Percentiles rank a stretch among this genome's conserved stretches.
Evolutionary conservation across 1,140 invertebrate species (phyloP).

Genomic region (Proctacanthus coquilletti): DNA sequence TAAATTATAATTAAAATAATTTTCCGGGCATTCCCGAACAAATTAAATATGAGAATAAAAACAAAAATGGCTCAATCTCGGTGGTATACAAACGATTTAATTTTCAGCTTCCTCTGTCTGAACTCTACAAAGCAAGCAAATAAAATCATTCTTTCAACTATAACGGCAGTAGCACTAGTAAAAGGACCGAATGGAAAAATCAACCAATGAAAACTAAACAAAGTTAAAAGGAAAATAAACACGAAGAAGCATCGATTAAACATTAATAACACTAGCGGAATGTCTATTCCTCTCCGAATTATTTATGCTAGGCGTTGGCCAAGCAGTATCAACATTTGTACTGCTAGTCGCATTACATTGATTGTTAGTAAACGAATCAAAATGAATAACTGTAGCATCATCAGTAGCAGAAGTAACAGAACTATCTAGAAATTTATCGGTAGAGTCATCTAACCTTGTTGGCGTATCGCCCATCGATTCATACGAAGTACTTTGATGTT

Average conservation of each 20-base stretch:
- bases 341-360: not conserved
- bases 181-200: not conserved
- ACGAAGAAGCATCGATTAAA: conserved; percentile 2
- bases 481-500: conserved; percentile 50
- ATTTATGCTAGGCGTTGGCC: too few species aligned
- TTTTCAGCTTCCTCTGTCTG: too few species aligned
- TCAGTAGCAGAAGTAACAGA: conserved; percentile 11
- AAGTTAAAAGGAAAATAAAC: not conserved
- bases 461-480: conserved; percentile 77
- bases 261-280: conserved; percentile 1
- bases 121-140: too few species aligned
- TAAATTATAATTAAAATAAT: too few species aligned
- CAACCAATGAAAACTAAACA: not conserved
- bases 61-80: too few species aligned
- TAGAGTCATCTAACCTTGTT: conserved; percentile 50
- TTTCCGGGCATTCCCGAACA: too few species aligned
- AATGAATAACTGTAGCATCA: conserved; percentile 11
- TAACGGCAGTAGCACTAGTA: too few species aligned
- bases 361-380: not conserved
- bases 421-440: conserved; percentile 7
- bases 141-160: too few species aligned
- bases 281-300: too few species aligned
- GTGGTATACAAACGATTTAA: too few species aligned
- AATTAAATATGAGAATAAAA: too few species aligned
- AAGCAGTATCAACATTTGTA: not conserved